Percentiles rank a stretch among this genome's conserved stretches.
Conservation (phyloP, 2,113 vertebrate genomes). For the Sceloporus undulatus region DNA sequence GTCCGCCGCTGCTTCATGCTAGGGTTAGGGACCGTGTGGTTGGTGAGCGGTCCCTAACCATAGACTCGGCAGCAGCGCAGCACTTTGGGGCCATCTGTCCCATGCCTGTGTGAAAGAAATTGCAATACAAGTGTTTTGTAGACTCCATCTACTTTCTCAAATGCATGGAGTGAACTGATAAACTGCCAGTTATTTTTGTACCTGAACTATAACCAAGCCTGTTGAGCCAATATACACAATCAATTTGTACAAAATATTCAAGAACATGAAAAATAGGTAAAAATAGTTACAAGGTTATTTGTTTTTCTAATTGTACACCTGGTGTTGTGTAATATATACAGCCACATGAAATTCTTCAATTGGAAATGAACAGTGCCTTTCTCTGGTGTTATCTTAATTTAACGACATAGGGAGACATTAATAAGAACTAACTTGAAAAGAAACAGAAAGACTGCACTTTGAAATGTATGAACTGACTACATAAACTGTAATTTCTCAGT, state of each 20-base stretch:
- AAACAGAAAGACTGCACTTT: neutral
- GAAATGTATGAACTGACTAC: neutral
- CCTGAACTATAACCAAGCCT: neutral
- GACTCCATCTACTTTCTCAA: too few relatives aligned
- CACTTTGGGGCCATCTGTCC: too few relatives aligned
- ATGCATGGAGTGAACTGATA: neutral
- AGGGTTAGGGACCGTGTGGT: too few relatives aligned
- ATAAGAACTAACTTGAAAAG: neutral
- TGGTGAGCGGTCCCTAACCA: too few relatives aligned
- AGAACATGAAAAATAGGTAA: neutral
- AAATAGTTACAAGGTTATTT: neutral
- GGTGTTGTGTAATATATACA: neutral
- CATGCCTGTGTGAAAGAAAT: too few relatives aligned
- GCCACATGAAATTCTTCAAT: neutral
- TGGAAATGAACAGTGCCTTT: neutral
- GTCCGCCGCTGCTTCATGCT: too few relatives aligned
- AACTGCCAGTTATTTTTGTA: neutral
- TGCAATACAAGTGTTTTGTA: too few relatives aligned
- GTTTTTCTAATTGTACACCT: neutral
- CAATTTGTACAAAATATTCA: conserved; percentile 16
- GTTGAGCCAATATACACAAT: neutral
- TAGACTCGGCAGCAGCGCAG: too few relatives aligned
- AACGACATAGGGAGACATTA: neutral
- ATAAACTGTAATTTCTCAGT: neutral
- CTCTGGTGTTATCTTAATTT: neutral